These are phyloP conservation scores for Lapara coniferarum DNA, from an alignment of 2,888 invertebrate genomes.

Conservation along the genomic window DNA sequence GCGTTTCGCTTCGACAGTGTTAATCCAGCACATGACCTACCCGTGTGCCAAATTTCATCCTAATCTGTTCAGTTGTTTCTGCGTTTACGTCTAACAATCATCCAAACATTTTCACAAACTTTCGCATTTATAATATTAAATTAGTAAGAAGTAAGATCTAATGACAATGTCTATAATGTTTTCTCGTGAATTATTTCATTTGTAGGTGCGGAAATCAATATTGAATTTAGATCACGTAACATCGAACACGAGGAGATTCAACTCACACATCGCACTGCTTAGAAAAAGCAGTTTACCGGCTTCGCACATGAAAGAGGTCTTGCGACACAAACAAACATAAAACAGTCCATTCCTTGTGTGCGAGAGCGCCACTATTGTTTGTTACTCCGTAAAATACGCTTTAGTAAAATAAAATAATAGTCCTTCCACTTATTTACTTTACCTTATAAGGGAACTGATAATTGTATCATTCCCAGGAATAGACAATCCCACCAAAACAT, in stretches of 20 bases:
- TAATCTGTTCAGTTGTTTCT: no score
- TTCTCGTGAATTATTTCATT: no score
- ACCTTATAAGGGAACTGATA: background rate
- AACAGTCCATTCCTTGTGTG: conserved; percentile 4
- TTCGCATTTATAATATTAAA: no score
- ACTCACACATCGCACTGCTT: conserved; percentile 19
- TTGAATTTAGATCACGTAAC: conserved; percentile 23
- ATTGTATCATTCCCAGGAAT: background rate
- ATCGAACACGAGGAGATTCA: conserved; percentile 11
- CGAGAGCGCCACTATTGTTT: background rate
- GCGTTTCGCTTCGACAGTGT: no score
- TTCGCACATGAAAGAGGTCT: conserved; percentile 15
- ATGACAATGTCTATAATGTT: no score
- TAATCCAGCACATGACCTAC: no score
- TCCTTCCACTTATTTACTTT: background rate
- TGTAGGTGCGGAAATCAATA: background rate
- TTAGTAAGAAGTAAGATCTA: no score
- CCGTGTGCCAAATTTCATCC: no score
- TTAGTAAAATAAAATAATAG: background rate
- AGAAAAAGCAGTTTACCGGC: conserved; percentile 24
- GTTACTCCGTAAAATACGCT: conserved; percentile 11
- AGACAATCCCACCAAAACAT: no score
- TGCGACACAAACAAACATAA: conserved; percentile 17
- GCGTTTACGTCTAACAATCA: no score
- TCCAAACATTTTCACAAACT: no score